Evolutionary conservation across 2,888 invertebrate genomes (phyloP).

Genomic region (Tiliacea aurago): DNA sequence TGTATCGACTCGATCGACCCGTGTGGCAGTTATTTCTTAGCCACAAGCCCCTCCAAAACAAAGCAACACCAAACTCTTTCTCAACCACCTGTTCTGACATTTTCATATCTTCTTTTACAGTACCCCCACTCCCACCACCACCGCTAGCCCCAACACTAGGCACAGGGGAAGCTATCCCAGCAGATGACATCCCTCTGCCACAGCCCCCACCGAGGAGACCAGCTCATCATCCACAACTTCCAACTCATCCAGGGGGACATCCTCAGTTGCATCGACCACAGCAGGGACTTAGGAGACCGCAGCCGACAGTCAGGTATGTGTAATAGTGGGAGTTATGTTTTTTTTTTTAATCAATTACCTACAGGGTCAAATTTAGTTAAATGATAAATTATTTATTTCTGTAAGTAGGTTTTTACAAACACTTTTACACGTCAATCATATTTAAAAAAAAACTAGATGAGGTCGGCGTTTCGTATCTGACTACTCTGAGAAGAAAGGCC

Average conservation of each 20-base stretch:
- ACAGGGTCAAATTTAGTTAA: too few relatives aligned
- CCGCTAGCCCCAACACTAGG: constrained; percentile 79
- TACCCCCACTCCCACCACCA: constrained; percentile 69
- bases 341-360: too few relatives aligned
- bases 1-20: too few relatives aligned
- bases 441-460: too few relatives aligned
- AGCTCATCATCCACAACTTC: constrained; percentile 56
- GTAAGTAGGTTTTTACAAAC: too few relatives aligned
- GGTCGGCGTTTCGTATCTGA: too few relatives aligned
- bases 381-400: too few relatives aligned
- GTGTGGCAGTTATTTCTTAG: too few relatives aligned
- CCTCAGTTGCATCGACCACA: constrained; percentile 78
- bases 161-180: constrained; percentile 92
- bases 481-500: too few relatives aligned
- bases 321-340: too few relatives aligned
- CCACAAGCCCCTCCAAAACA: too few relatives aligned
- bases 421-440: too few relatives aligned
- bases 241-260: constrained; percentile 27
- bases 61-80: not conserved
- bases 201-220: constrained; percentile 74
- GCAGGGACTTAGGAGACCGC: constrained; percentile 91
- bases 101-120: constrained; percentile 53
- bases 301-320: constrained; percentile 93
- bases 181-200: constrained; percentile 87
- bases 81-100: not conserved